Percentiles rank a stretch among this genome's conserved stretches.
These are phyloP conservation scores for Corydoras maculifer DNA, from an alignment of 2,113 vertebrate species.

Conservation along the genomic window DNA sequence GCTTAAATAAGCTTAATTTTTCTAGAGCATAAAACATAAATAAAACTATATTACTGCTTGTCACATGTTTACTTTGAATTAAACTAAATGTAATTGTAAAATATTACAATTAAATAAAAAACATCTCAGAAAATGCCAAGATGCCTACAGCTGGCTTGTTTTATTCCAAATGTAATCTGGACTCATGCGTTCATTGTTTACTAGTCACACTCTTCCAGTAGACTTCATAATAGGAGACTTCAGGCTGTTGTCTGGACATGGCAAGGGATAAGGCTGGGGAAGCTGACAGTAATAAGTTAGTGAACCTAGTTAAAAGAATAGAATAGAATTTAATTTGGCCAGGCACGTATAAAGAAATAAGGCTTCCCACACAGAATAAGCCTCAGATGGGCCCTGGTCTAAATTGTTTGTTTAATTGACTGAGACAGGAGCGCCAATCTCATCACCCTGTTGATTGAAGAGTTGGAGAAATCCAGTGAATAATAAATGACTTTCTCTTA, in stretches of 20 bases:
- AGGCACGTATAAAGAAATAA: slow-evolving; percentile 27
- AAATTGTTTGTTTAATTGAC: slow-evolving; percentile 49
- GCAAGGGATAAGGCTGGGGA: not conserved
- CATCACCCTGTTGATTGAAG: slow-evolving; percentile 32
- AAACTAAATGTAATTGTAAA: too few species aligned
- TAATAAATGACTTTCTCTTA: slow-evolving; percentile 44
- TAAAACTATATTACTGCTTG: too few species aligned
- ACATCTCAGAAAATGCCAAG: too few species aligned
- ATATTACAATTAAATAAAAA: too few species aligned
- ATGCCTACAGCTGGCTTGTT: too few species aligned
- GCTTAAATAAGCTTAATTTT: too few species aligned
- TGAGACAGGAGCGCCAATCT: slow-evolving; percentile 26
- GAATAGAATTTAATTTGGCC: slow-evolving; percentile 35
- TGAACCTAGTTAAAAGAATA: slow-evolving; percentile 16
- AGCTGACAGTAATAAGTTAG: slow-evolving; percentile 35
- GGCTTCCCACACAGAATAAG: slow-evolving; percentile 4
- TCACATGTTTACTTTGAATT: too few species aligned
- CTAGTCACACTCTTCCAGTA: too few species aligned
- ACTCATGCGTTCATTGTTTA: too few species aligned
- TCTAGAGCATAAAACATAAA: too few species aligned
- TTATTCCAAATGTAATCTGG: too few species aligned
- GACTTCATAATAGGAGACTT: slow-evolving; percentile 1
- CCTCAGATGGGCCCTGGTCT: slow-evolving; percentile 28
- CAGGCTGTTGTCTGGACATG: slow-evolving; percentile 23
- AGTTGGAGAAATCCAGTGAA: slow-evolving; percentile 36